Base-by-base conservation (phyloP, 2,888 invertebrate species). In the Drymonia ruficornis region DNA sequence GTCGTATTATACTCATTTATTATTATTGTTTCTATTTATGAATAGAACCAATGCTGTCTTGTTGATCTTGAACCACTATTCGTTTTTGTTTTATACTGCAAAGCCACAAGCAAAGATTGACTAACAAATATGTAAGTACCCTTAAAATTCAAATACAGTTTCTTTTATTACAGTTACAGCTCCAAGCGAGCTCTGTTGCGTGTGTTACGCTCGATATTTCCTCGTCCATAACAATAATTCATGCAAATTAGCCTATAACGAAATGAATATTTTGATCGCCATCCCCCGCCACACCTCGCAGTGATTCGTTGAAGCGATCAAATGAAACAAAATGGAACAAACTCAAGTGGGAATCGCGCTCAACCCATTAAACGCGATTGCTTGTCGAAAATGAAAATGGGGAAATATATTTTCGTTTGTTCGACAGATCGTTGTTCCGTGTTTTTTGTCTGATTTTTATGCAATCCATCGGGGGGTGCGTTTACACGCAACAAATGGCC, bases 331-430 rank as follows among this genome's bases (percentile, higher is more conserved):
- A 87, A 86, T 87, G 79, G 85, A 83, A 88, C 84, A 81, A 84
- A 88, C 80, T 86, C 87, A 90, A 89, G 90, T 86, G 90, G 87
- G 89, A 88, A 85, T 89, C 85, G 83, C 72, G 80, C 78, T 84
- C 80, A 86, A 85, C 84, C 89, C 85, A 90, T 90, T 89, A 87
- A 89, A 85, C 81, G 78, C 85, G 86, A 87, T 87, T 87, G 87
- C 88, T 89, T 89, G 89, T 89, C 89, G 84, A 87, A 91, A 89
- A 91, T 90, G 84, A 89, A 89, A 89, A 89, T 82, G 83, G 84
- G 78, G 71, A 80, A 80, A 87, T 87, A 89, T 84, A 87, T 90
- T 85, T 89, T 82, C 85, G 85, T 86, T 88, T 85, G 84, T 86
- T 80, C 80, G 70, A 70, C 70, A 72, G 68, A 74, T 74, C 76